phyloP scores from a whole-genome alignment of 2,888 invertebrate genomes.

The Ectobius pallidus region DNA sequence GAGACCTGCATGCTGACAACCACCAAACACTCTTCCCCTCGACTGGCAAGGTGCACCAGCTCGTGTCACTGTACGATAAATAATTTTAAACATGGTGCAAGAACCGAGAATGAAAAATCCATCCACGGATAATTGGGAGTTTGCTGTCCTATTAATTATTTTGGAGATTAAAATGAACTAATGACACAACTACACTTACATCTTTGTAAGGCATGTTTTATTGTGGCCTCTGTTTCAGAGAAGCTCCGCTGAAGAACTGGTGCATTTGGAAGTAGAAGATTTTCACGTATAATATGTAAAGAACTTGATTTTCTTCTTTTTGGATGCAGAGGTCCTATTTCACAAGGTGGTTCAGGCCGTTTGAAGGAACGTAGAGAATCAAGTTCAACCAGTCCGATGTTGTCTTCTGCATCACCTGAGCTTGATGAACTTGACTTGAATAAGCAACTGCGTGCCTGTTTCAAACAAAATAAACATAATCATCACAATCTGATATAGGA shows the following conservation, averaged over 20 bases:
- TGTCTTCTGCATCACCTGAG: not conserved
- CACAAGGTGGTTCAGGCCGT: slow-evolving; percentile 68
- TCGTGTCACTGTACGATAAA: too few species aligned
- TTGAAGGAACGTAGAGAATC: slow-evolving; percentile 60
- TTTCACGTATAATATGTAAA: slow-evolving; percentile 35
- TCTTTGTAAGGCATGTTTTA: slow-evolving; percentile 73
- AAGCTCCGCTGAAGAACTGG: slow-evolving; percentile 63
- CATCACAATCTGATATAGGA: not conserved
- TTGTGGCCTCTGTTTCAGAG: slow-evolving; percentile 78
- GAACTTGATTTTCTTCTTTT: slow-evolving; percentile 54
- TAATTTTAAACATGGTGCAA: too few species aligned
- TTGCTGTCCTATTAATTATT: too few species aligned
- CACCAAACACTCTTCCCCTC: too few species aligned
- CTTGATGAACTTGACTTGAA: slow-evolving; percentile 50
- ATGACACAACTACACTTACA: slow-evolving; percentile 58
- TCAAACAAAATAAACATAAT: not conserved
- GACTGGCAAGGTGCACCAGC: too few species aligned
- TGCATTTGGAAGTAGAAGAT: not conserved
- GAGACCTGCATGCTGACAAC: too few species aligned
- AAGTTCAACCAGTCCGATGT: not conserved
- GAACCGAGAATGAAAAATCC: too few species aligned
- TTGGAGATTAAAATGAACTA: too few species aligned
- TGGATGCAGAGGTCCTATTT: slow-evolving; percentile 56
- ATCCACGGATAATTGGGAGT: too few species aligned
- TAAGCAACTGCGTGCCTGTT: slow-evolving; percentile 56